Conservation (phyloP, 2,888 invertebrate genomes). For the Pogonocherus hispidulus region DNA sequence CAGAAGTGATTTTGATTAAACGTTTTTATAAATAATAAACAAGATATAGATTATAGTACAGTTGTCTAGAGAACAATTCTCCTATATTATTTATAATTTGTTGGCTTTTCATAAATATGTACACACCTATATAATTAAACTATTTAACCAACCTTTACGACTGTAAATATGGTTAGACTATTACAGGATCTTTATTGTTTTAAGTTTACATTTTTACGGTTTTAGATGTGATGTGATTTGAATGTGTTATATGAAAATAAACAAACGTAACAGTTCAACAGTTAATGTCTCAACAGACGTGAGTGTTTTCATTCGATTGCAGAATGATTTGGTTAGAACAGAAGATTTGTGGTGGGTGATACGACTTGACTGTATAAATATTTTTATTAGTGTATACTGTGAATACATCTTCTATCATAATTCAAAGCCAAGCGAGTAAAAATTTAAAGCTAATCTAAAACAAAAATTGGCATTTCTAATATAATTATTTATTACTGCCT, state of each 20-base stretch:
- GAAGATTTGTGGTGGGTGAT: not conserved
- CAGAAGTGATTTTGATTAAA: too few species aligned
- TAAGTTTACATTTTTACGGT: not conserved
- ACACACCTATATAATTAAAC: too few species aligned
- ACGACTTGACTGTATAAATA: not conserved
- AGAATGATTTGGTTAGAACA: too few species aligned
- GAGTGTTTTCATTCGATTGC: not conserved
- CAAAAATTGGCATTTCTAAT: not conserved
- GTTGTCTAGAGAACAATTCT: too few species aligned
- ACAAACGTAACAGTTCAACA: not conserved
- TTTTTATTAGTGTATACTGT: constrained; percentile 1
- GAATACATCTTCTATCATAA: not conserved
- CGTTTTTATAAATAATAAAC: too few species aligned
- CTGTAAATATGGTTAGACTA: too few species aligned
- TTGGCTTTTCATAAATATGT: too few species aligned
- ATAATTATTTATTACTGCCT: not conserved
- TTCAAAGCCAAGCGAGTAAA: not conserved
- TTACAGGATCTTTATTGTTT: not conserved
- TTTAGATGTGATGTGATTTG: not conserved
- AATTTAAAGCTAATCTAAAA: not conserved
- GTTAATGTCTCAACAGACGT: not conserved
- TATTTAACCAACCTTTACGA: too few species aligned
- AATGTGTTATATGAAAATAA: too few species aligned
- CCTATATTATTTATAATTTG: too few species aligned
- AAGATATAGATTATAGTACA: too few species aligned